Base-by-base conservation (phyloP, 2,113 vertebrate species). In the Clupea harengus region DNA sequence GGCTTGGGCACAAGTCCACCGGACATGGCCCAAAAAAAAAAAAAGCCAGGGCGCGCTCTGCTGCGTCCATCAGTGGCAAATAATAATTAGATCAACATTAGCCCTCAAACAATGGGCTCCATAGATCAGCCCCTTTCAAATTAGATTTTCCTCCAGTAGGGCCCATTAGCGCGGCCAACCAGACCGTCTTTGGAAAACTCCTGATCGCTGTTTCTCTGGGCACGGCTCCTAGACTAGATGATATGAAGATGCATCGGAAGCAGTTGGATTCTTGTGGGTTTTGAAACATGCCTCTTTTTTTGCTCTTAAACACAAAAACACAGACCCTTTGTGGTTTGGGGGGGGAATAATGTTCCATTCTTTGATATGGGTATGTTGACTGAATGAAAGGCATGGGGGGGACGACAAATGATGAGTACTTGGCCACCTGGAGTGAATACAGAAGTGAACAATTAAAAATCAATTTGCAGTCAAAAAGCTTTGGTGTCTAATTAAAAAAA, bases 71-170 rank as follows among this genome's bases (percentile, higher is more conserved):
- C 96, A 95, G 95, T 95, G 95, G 94, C 95, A 95, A 95, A 96
- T 97, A 96, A 96, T 97, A 97, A 98, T 98, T 96, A 97, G 96
- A 98, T 98, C 96, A 98, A 94, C 96, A 96, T 96, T 96, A 96
- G 95, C 95, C 90, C 95, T 94, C 96, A 94, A 78, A 96, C 96
- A 96, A 96, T 95, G 96, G 95, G 96, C 95, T 95, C 95, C 95
- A 96, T 96, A 97, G 96, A 97, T 97, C 96, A 96, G 95, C 95
- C 96, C 95, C 95, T 97, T 97, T 96, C 95, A 96, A 97, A 97
- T 96, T 96, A 95, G 96, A 97, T 97, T 98, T 97, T 96, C 97
- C 96, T 96, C 95, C 96, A 95, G 95, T 96, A 96, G 96, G 92
- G 93, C 95, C 96, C 96, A 97, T 99, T 97, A 98, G 96, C 89